Evolutionary conservation across 2,113 vertebrate genomes (phyloP), one percentile per base, ranked within the genome.

Genomic region (Morone saxatilis): DNA sequence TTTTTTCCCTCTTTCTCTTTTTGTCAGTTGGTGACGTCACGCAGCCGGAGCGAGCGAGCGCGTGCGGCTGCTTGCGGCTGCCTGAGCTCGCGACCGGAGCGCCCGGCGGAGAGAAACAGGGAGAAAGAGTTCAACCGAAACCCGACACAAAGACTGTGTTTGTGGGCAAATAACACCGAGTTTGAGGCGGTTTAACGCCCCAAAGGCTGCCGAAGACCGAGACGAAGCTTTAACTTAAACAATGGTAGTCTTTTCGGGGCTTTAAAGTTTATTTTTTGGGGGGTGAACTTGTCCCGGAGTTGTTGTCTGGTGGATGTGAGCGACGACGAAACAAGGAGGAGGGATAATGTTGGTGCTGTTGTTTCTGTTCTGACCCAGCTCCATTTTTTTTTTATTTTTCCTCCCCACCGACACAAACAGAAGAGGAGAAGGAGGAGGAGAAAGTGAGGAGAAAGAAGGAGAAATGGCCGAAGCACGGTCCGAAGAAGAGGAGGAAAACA

Each of bases 401-500:
- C 45, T 50, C 45, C 57, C 6, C 20, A 45, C 19, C 4, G 17
- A 70, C 13, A 13, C 19, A 8, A 56, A n/a, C 4, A 56, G 20
- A 20, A 54, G 7, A 19, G 17, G 19, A 20, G 48, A 7, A 19
- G 61, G 6, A 9, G 10, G 6, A 11, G 12, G 1, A 43, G 22
- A 13, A 47, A 4, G 14, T 22, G 5, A 25, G 20, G 65, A 38
- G 0, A 20, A 16, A 10, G 17, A 14, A 38, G 9, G 20, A n/a
- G 7, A 14, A 41, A 94, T 94, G 93, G 93, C 93, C 82, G 93
- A 94, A 59, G 93, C 93, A 0, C 84, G 93, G 53, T 53, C 91
- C 0, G 92, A 93, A 0, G 91, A 93, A 6, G 92, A 92, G 78
- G 92, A 93, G 82, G 91, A 92, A 4, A 92, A 62, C 84, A 70